Conservation (phyloP, 2,113 vertebrate species). For the Gadus macrocephalus region DNA sequence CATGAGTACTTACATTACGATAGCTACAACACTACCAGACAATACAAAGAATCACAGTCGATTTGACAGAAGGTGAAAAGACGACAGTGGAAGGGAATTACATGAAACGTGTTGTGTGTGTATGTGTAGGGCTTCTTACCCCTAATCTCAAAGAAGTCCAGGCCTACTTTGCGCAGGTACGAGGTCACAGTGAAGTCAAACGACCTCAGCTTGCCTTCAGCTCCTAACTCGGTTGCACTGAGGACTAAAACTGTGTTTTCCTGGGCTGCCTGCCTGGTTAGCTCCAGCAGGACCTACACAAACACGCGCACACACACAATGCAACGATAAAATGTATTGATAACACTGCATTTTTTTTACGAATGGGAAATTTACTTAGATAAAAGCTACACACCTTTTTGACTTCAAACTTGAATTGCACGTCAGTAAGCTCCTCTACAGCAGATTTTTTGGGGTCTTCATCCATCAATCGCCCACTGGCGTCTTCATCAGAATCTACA, state of each 20-base stretch:
- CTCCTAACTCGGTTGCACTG: conserved; percentile 83
- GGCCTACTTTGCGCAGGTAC: conserved; percentile 81
- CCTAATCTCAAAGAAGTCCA: conserved; percentile 81
- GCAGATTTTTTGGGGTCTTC: conserved; percentile 49
- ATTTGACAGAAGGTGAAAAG: too few relatives aligned
- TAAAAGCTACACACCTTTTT: conserved; percentile 72
- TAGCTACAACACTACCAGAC: too few relatives aligned
- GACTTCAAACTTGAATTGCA: conserved; percentile 91
- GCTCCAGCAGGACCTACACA: conserved; percentile 84
- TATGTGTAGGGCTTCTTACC: conserved; percentile 63
- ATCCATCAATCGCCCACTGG: conserved; percentile 53
- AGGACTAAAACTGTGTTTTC: conserved; percentile 81
- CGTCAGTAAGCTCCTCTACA: conserved; percentile 79
- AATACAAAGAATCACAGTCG: too few relatives aligned
- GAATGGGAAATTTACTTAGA: conserved; percentile 1
- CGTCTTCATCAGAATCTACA: conserved; percentile 70
- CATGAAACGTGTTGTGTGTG: neutral
- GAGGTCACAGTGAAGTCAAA: conserved; percentile 79
- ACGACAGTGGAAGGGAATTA: too few relatives aligned
- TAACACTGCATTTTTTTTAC: neutral
- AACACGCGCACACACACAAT: conserved; percentile 8
- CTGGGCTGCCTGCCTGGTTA: conserved; percentile 77
- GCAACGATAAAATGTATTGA: neutral
- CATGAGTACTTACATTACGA: too few relatives aligned
- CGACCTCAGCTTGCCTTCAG: conserved; percentile 79